Conservation (phyloP, 1,140 invertebrate genomes). For the Zaprionus camerounensis region DNA sequence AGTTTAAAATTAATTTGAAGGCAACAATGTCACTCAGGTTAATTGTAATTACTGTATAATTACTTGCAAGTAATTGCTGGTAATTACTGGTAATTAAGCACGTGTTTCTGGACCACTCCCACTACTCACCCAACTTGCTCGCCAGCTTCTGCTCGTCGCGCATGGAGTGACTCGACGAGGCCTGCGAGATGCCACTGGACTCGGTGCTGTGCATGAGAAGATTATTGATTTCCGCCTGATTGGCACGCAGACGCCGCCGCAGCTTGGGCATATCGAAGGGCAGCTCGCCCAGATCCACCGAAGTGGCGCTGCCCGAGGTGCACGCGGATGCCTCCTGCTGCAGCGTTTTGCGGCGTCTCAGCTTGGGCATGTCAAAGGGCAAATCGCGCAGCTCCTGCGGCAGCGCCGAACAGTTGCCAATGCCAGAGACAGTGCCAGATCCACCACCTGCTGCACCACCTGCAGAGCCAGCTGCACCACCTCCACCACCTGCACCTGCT, state of each 20-base stretch:
- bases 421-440: not conserved
- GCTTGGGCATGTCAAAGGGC: conserved; percentile 96
- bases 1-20: not conserved
- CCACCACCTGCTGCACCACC: conserved; percentile 13
- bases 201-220: conserved; percentile 86
- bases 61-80: conserved; percentile 11
- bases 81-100: conserved; percentile 6
- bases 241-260: conserved; percentile 86
- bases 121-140: conserved; percentile 70
- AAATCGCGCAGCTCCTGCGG: conserved; percentile 90
- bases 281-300: conserved; percentile 90
- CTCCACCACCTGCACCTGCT: conserved; percentile 11
- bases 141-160: conserved; percentile 87
- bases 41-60: not conserved
- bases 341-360: conserved; percentile 88
- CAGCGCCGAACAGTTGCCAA: conserved; percentile 84
- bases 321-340: conserved; percentile 84
- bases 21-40: not conserved
- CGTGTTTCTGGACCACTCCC: too few species aligned
- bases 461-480: not conserved
- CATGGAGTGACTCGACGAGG: conserved; percentile 91
- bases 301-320: conserved; percentile 89
- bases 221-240: conserved; percentile 78
- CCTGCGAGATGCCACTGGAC: conserved; percentile 89
- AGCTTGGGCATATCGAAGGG: conserved; percentile 96